Evolutionary conservation across 2,797 vertebrate genomes (phyloP), one percentile per base, ranked within the genome.

Genomic region (Ispidina lecontei): DNA sequence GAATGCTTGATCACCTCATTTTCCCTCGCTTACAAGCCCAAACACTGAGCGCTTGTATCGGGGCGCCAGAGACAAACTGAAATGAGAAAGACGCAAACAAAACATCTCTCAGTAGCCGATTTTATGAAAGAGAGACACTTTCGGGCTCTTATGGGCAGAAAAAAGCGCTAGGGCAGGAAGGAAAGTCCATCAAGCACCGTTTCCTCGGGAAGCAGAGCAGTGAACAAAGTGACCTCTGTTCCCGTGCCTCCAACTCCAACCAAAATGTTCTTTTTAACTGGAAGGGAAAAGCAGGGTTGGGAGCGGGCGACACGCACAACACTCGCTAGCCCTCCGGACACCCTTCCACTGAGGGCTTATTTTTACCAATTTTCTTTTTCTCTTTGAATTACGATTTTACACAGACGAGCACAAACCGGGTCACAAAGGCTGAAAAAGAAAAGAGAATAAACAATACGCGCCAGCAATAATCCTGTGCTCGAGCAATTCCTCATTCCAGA

Each of bases 201-300:
- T 89, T 87, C 68, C 73, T 89, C 65, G 71, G 73, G 67, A 93
- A 93, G 59, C 79, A 43, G 47, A 90, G 62, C 51, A 43, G 55
- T 54, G 9, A 65, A 94, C 93, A 96, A 91, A 90, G 76, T 89
- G 94, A 95, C 91, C 89, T 90, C 89, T 93, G 90, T 87, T 91
- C 65, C 65, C 64, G 9, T 58, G 49, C 51, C 81, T 80, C 70
- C 67, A 71, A 79, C 72, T 89, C 89, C 49, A 55, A 85, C 70
- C 74, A 91, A 91, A 93, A 92, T 64, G 80, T 92, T 92, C 82
- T 52, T 91, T 95, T 95, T 87, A 90, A 92, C 93, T 91, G 90
- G 94, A 95, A 96, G 84, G 91, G 76, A 94, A 91, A 77, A 83
- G 37, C 75, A 72, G 47, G 65, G 18, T 19, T 68, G 68, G 62